phyloP scores from a whole-genome alignment of 2,797 vertebrate genomes.

The Mormyrus hasselquistii region DNA sequence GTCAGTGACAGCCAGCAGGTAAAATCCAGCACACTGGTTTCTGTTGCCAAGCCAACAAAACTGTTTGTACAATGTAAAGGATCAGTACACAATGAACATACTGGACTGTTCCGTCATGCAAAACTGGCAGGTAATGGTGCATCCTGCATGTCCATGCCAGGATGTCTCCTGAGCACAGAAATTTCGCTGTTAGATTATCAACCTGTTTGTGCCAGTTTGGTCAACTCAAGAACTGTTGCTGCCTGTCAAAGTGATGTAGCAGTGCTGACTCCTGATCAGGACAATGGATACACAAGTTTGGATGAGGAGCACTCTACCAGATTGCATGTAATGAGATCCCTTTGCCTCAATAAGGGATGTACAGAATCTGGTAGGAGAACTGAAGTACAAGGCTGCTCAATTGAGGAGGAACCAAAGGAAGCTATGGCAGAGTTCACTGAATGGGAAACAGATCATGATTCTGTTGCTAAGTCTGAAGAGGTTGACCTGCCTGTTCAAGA shows the following conservation, averaged over 20 bases:
- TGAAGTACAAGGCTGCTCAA: not conserved
- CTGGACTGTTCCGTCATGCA: slow-evolving; percentile 50
- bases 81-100: slow-evolving; percentile 44
- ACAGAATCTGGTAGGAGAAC: slow-evolving; percentile 2
- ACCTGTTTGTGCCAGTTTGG: slow-evolving; percentile 21
- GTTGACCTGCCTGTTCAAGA: slow-evolving; percentile 22
- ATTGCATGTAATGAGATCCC: slow-evolving; percentile 26
- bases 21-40: slow-evolving; percentile 31
- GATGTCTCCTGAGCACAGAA: slow-evolving; percentile 36
- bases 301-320: slow-evolving; percentile 71
- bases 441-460: not conserved
- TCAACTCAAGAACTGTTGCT: slow-evolving; percentile 27
- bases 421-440: not conserved
- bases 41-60: slow-evolving; percentile 31
- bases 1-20: slow-evolving; percentile 32
- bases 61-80: slow-evolving; percentile 33
- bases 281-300: slow-evolving; percentile 83
- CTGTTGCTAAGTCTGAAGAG: slow-evolving; percentile 7
- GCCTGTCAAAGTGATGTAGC: slow-evolving; percentile 35
- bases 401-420: slow-evolving; percentile 16
- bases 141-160: slow-evolving; percentile 32
- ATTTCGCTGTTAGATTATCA: slow-evolving; percentile 26
- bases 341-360: slow-evolving; percentile 19
- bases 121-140: slow-evolving; percentile 38
- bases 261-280: slow-evolving; percentile 64